Percentiles rank a stretch among this genome's conserved stretches.
Conservation (phyloP, 1,140 invertebrate species). For the Drosophila triauraria region DNA sequence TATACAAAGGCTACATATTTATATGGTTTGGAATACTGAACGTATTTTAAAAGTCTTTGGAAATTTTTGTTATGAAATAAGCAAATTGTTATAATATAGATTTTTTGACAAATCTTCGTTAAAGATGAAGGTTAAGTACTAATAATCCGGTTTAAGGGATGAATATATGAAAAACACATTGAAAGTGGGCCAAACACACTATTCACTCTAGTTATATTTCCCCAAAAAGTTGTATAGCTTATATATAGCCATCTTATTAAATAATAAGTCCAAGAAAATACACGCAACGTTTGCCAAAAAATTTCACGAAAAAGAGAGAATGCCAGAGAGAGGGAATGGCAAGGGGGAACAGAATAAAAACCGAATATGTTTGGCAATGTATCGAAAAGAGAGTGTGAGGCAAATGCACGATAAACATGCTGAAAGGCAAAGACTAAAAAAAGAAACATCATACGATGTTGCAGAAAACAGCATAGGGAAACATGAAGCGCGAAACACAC, state of each 20-base stretch:
- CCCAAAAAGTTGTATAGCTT: not conserved
- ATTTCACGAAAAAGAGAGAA: conserved; percentile 33
- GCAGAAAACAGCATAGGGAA: conserved; percentile 55
- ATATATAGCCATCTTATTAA: conserved; percentile 30
- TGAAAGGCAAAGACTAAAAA: conserved; percentile 51
- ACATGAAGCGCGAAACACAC: conserved; percentile 21
- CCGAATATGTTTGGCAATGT: conserved; percentile 47
- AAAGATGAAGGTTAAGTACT: too few species aligned
- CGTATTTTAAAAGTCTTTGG: not conserved
- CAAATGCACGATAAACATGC: conserved; percentile 63
- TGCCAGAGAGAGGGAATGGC: not conserved
- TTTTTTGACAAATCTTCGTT: too few species aligned
- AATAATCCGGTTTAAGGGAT: too few species aligned
- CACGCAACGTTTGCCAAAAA: conserved; percentile 50
- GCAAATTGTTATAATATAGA: not conserved
- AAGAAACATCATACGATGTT: conserved; percentile 78
- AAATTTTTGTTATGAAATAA: not conserved
- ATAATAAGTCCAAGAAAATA: conserved; percentile 44
- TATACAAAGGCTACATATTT: too few species aligned
- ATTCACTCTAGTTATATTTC: conserved; percentile 19
- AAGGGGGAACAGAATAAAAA: conserved; percentile 23
- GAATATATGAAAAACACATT: too few species aligned
- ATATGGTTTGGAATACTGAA: too few species aligned
- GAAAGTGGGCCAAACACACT: conserved; percentile 26
- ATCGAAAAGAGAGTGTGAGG: conserved; percentile 49